A percentile compares a stretch with the other conserved stretches of the same genome.
These are phyloP conservation scores for Cydia amplana DNA, from an alignment of 1,140 invertebrate genomes.

Conservation along the genomic window DNA sequence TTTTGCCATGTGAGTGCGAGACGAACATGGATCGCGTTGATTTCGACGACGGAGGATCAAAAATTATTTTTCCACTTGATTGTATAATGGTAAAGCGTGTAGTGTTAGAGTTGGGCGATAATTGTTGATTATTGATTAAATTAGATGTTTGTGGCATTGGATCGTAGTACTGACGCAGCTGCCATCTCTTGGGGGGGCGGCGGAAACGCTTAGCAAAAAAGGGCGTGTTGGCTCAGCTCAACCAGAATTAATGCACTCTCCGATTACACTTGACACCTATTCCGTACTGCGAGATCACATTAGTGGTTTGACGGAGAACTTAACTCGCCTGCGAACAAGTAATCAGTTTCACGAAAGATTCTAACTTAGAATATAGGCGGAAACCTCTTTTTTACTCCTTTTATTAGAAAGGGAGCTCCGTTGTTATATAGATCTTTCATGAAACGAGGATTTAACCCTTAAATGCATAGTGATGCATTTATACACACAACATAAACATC, in stretches of 20 bases:
- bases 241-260: background rate
- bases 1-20: slow-evolving; percentile 61
- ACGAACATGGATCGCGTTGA: slow-evolving; percentile 61
- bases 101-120: slow-evolving; percentile 75
- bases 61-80: slow-evolving; percentile 79
- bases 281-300: background rate
- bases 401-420: background rate
- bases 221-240: background rate
- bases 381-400: too few relatives aligned
- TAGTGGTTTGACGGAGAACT: background rate
- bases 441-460: background rate
- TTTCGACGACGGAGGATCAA: slow-evolving; percentile 68
- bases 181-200: slow-evolving; percentile 35
- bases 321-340: background rate
- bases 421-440: background rate
- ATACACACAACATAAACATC: too few relatives aligned
- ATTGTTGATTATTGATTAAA: slow-evolving; percentile 79
- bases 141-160: slow-evolving; percentile 75
- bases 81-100: slow-evolving; percentile 71
- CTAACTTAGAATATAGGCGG: too few relatives aligned
- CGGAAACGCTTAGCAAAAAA: background rate
- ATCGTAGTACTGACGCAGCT: slow-evolving; percentile 59
- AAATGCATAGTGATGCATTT: too few relatives aligned
- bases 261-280: background rate
- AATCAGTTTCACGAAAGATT: too few relatives aligned